Evolutionary conservation across 2,113 vertebrate genomes (phyloP), one percentile per base, ranked within the genome.

Genomic region (Tiliqua scincoides): DNA sequence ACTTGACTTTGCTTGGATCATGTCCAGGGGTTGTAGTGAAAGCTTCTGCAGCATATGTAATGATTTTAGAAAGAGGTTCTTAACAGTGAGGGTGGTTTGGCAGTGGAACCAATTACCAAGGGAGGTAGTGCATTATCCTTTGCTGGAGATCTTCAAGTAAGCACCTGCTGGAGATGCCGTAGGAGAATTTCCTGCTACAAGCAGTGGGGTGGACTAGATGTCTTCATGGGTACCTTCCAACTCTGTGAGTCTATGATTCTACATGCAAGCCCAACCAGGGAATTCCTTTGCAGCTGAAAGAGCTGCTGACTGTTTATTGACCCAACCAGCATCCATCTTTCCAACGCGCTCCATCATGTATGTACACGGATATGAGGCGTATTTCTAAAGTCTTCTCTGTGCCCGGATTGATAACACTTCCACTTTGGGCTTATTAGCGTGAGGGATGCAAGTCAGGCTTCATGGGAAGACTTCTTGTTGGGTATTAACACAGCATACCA

Each of bases 401-500:
- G 86, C 89, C 88, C 3, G 0, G 70, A 89, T 25, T 84, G 93
- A 94, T 91, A 88, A 91, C 93, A 89, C 85, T 74, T 91, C 88
- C 86, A 89, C 88, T 70, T 15, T 84, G 92, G 92, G 90, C 86
- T 87, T 89, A 91, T 94, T 89, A 91, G 82, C 0, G 1, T 85
- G 89, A 79, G 74, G 79, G 90, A 95, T 85, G 88, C 93, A 91
- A 92, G 92, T 92, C 90, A 93, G 91, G 93, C 90, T 93, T 91
- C 91, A 90, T 32, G 81, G 89, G 94, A 89, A 54, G 52, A 89
- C 92, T 90, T 94, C 91, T 91, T 89, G 88, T 93, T 94, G 94
- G 89, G 93, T 93, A 91, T 93, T 94, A 95, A 93, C 92, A 92
- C 91, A 93, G 93, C 82, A 52, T 88, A 89, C 93, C 92, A 95